Evolutionary conservation across 2,113 vertebrate genomes (phyloP).

Genomic region (Pimephales promelas): DNA sequence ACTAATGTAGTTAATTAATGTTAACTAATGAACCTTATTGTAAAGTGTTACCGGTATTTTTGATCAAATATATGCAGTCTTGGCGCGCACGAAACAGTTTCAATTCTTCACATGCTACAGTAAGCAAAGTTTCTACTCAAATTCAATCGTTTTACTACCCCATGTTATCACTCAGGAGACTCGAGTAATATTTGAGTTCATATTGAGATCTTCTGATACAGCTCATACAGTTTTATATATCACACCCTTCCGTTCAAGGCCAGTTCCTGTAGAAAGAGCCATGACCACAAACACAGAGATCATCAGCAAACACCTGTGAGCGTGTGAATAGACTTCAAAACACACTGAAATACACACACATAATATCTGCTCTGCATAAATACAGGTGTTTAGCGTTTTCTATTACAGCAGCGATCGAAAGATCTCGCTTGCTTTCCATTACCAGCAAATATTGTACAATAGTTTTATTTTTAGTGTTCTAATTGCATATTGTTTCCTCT

Average conservation of each 20-base stretch:
- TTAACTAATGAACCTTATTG: no score
- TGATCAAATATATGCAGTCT: neutral
- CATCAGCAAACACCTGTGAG: neutral
- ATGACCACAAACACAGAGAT: slow-evolving; percentile 58
- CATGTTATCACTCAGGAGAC: neutral
- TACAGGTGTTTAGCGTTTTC: neutral
- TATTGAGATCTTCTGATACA: slow-evolving; percentile 39
- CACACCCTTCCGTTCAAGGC: slow-evolving; percentile 73
- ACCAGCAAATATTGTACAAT: no score
- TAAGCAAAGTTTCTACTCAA: neutral
- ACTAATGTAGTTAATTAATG: no score
- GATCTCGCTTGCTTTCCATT: no score
- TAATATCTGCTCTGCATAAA: neutral
- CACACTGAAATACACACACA: no score
- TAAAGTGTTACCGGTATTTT: no score
- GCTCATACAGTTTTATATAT: slow-evolving; percentile 67
- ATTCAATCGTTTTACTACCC: neutral
- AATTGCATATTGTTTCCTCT: no score
- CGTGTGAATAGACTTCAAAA: slow-evolving; percentile 57
- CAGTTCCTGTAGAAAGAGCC: slow-evolving; percentile 69
- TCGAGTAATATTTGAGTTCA: neutral
- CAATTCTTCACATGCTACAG: neutral
- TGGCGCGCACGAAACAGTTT: neutral
- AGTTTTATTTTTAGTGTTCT: no score
- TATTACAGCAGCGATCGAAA: no score